Percentiles rank a stretch among this genome's conserved stretches.
Evolutionary conservation across 1,140 invertebrate species (phyloP).

Genomic region (Heterodera carotae): DNA sequence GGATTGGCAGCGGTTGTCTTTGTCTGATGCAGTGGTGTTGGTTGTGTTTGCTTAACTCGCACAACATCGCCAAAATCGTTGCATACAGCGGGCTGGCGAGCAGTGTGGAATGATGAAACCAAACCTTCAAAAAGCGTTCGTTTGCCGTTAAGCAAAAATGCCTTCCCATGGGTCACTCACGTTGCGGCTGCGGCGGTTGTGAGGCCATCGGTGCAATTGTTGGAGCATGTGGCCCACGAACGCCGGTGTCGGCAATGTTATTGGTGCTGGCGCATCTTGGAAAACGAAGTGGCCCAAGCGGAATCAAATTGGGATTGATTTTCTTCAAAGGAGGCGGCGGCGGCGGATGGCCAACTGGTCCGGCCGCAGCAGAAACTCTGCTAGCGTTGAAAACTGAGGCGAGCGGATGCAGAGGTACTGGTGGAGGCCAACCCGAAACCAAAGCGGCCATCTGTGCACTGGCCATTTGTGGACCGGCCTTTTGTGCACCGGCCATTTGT

Average conservation of each 20-base stretch:
- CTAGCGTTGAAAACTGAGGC: background rate
- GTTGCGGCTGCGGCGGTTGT: too few relatives aligned
- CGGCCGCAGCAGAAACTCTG: background rate
- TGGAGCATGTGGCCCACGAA: background rate
- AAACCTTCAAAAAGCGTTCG: too few relatives aligned
- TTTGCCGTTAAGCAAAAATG: too few relatives aligned
- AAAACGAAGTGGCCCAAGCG: background rate
- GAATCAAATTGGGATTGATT: background rate
- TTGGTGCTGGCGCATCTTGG: background rate
- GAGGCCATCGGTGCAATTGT: background rate
- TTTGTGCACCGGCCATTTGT: background rate
- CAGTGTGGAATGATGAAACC: too few relatives aligned
- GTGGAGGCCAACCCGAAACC: background rate
- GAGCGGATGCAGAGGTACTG: background rate
- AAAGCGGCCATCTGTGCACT: background rate
- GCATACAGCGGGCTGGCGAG: too few relatives aligned
- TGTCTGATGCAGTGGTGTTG: too few relatives aligned
- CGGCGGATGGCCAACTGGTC: too few relatives aligned
- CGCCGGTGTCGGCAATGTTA: background rate
- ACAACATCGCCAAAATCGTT: too few relatives aligned
- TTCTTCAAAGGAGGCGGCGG: background rate
- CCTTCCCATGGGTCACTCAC: too few relatives aligned
- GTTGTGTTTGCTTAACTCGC: too few relatives aligned
- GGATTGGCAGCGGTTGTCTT: too few relatives aligned
- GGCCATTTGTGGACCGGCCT: too few relatives aligned